Percentiles rank a stretch among this genome's conserved stretches.
phyloP scores from a whole-genome alignment of 2,113 vertebrate species.

The Eurystomus gularis region DNA sequence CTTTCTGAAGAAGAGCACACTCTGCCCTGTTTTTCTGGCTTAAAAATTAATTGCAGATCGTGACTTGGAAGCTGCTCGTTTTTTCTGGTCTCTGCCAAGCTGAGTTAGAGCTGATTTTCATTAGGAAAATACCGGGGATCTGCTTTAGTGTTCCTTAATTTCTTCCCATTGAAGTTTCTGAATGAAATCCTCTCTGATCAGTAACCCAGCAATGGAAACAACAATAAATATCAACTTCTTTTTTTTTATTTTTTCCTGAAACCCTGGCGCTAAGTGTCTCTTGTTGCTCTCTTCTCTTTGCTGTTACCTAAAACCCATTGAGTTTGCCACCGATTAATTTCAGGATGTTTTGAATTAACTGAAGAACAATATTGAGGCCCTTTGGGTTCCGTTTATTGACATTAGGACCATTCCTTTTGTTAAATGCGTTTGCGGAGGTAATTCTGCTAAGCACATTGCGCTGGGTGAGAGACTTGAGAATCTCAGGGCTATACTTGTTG shows the following conservation, averaged over 20 bases:
- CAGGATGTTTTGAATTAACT: neutral
- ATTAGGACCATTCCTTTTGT: neutral
- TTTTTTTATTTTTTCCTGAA: neutral
- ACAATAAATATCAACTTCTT: neutral
- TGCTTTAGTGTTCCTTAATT: neutral
- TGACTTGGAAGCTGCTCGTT: constrained; percentile 13
- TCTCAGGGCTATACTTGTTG: accelerated
- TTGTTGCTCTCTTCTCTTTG: neutral
- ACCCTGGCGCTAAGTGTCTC: neutral
- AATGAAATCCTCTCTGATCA: neutral
- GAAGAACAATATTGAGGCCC: neutral
- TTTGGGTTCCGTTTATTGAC: neutral
- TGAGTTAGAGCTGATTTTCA: neutral
- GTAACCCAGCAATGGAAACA: neutral
- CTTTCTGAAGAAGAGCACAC: neutral
- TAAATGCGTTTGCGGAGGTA: neutral
- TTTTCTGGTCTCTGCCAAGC: neutral
- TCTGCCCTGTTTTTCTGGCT: constrained; percentile 2
- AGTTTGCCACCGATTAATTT: neutral
- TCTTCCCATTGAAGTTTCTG: neutral
- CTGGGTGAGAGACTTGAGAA: neutral
- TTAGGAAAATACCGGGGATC: neutral
- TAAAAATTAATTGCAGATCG: neutral
- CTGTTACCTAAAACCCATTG: neutral
- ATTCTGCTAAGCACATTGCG: accelerated